These are phyloP conservation scores for Chloebia gouldiae DNA, from an alignment of 2,113 vertebrate genomes.

Conservation along the genomic window DNA sequence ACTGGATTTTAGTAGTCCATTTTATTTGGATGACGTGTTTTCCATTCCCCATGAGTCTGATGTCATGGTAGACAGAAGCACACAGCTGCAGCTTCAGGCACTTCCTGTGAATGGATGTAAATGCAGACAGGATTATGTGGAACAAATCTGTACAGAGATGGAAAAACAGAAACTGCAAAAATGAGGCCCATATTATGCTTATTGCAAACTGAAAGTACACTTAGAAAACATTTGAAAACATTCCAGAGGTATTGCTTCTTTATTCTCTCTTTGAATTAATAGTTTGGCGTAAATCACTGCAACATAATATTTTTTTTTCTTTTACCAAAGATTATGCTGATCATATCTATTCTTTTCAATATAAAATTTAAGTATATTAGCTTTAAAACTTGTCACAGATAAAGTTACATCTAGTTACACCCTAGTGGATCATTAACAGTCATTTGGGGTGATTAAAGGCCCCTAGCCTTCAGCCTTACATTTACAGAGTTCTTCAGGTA, in stretches of 20 bases:
- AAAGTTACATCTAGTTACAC: neutral
- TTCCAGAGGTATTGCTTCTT: neutral
- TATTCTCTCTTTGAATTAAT: neutral
- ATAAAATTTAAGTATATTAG: neutral
- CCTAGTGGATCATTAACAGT: neutral
- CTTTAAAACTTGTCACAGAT: too few species aligned
- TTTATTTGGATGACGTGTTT: rapidly evolving
- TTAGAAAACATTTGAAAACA: neutral
- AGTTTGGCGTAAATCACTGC: neutral
- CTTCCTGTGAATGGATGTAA: neutral
- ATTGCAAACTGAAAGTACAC: neutral
- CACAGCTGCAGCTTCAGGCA: neutral
- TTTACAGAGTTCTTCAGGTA: neutral
- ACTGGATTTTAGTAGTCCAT: neutral
- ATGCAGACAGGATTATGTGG: neutral
- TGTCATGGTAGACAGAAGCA: neutral
- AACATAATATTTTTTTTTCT: neutral
- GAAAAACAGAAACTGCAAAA: neutral
- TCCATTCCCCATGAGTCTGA: neutral
- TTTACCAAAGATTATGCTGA: neutral
- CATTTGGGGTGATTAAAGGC: neutral
- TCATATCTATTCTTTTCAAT: neutral
- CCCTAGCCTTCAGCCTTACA: neutral
- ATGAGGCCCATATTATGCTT: rapidly evolving
- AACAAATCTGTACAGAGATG: neutral